Evolutionary conservation across 2,113 vertebrate genomes (phyloP).

Genomic region (Ameiurus melas): DNA sequence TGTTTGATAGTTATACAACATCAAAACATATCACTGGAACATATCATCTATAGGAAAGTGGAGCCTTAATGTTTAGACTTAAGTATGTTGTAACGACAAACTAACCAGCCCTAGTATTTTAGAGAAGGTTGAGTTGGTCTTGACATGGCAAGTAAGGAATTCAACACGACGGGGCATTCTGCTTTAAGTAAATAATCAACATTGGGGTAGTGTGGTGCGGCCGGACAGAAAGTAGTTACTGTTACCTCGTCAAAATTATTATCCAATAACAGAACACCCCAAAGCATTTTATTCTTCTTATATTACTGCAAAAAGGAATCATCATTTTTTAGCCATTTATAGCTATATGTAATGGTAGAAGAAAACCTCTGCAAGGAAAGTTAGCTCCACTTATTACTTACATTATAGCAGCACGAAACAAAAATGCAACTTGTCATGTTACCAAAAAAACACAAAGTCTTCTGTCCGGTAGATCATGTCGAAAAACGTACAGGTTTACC

Average conservation of each 20-base stretch:
- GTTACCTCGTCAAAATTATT: not conserved
- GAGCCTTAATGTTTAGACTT: not conserved
- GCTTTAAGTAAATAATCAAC: not conserved
- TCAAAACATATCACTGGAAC: not conserved
- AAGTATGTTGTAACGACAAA: not conserved
- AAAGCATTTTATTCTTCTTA: not conserved
- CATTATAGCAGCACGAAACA: not conserved
- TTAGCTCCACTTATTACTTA: not conserved
- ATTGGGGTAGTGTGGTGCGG: not conserved
- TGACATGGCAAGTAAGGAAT: not conserved
- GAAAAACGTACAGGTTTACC: not conserved
- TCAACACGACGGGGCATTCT: not conserved
- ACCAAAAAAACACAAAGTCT: not conserved
- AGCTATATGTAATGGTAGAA: not conserved
- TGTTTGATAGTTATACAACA: not conserved
- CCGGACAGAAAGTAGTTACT: not conserved
- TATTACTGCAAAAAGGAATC: not conserved
- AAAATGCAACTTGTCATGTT: not conserved
- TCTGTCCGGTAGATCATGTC: not conserved
- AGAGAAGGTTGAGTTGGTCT: not conserved
- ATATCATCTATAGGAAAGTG: not conserved
- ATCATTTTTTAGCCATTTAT: not conserved
- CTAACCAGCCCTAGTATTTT: not conserved
- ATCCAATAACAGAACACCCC: not conserved
- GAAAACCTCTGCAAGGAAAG: not conserved